Evolutionary conservation across 2,888 invertebrate species (phyloP).

Genomic region (Mesodorylaimus sp.): DNA sequence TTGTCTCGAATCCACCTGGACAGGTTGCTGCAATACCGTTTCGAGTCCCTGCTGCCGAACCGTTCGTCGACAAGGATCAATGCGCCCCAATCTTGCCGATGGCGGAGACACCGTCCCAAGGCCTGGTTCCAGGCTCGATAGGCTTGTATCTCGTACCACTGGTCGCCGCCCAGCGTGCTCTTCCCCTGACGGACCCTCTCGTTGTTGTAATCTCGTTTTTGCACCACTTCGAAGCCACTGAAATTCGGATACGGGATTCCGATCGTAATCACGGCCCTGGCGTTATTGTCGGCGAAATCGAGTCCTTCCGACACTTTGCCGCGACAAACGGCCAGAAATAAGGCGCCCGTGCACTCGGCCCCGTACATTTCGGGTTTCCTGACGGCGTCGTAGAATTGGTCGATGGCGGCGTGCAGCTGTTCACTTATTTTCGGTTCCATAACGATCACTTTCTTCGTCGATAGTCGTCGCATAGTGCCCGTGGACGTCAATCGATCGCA

Average conservation of each 20-base stretch:
- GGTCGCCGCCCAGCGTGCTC: neutral
- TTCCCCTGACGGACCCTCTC: neutral
- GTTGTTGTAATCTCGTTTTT: slow-evolving; percentile 33
- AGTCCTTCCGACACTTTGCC: slow-evolving; percentile 58
- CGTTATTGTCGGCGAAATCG: slow-evolving; percentile 59
- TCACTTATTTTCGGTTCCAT: slow-evolving; percentile 22
- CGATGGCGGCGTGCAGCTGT: slow-evolving; percentile 45
- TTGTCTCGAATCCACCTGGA: neutral
- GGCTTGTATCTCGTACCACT: slow-evolving; percentile 46
- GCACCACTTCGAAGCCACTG: slow-evolving; percentile 40
- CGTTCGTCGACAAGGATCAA: slow-evolving; percentile 52
- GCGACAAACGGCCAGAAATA: slow-evolving; percentile 56
- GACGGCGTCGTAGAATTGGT: slow-evolving; percentile 35
- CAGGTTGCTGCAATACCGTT: too few relatives aligned
- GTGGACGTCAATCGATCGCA: slow-evolving; percentile 33
- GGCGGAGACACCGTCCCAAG: slow-evolving; percentile 40
- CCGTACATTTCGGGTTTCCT: slow-evolving; percentile 6
- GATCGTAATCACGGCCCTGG: slow-evolving; percentile 51
- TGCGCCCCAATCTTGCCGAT: slow-evolving; percentile 55
- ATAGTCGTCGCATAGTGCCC: slow-evolving; percentile 13
- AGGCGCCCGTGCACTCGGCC: slow-evolving; percentile 41
- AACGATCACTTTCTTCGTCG: slow-evolving; percentile 33
- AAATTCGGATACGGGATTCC: slow-evolving; percentile 55
- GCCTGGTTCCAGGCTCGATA: slow-evolving; percentile 58
- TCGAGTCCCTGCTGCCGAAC: slow-evolving; percentile 24